phyloP scores from a whole-genome alignment of 2,113 vertebrate species.

The Nannobrachium achirus region DNA sequence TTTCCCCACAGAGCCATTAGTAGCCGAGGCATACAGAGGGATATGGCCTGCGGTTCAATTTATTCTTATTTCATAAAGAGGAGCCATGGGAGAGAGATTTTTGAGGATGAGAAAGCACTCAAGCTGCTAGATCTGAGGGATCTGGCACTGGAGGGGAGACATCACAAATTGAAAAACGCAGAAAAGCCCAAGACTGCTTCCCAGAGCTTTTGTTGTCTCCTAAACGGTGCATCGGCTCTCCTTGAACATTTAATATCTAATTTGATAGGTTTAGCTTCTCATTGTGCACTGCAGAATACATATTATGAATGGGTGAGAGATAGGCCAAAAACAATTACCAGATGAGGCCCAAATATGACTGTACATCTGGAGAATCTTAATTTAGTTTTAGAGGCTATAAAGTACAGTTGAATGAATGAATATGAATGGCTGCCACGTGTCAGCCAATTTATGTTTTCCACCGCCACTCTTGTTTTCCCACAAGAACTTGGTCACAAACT shows the following conservation, averaged over 20 bases:
- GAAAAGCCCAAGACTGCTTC: conserved; percentile 11
- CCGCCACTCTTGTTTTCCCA: conserved; percentile 29
- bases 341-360: too few species aligned
- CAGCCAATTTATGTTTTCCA: conserved; percentile 20
- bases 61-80: conserved; percentile 60
- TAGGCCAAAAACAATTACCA: neutral
- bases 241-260: conserved; percentile 2
- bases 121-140: conserved; percentile 34
- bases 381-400: too few species aligned
- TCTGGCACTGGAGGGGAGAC: conserved; percentile 16
- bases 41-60: conserved; percentile 52
- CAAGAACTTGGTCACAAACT: conserved; percentile 22
- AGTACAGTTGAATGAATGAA: too few species aligned
- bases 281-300: conserved; percentile 12
- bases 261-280: neutral
- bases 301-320: neutral
- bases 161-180: conserved; percentile 40
- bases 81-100: conserved; percentile 16
- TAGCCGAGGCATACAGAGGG: conserved; percentile 26
- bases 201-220: conserved; percentile 21
- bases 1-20: conserved; percentile 31
- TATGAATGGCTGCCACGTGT: conserved; percentile 19
- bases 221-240: neutral
- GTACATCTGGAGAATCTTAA: too few species aligned
- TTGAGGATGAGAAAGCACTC: conserved; percentile 37